Evolutionary conservation across 1,140 invertebrate genomes (phyloP).

Genomic region (Trachelipus rathkii): DNA sequence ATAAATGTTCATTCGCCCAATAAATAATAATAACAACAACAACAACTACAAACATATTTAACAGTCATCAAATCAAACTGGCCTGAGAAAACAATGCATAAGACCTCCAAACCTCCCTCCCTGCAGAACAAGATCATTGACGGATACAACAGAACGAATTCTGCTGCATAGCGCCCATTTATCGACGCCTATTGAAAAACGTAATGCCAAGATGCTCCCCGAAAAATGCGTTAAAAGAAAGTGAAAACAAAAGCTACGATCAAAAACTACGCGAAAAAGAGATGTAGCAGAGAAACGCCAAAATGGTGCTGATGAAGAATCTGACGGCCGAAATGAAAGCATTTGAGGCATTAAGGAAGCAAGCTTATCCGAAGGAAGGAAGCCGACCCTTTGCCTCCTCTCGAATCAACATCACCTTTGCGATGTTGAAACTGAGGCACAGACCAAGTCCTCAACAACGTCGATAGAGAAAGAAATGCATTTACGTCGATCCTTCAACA

Average conservation of each 20-base stretch:
- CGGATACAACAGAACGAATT: constrained; percentile 28
- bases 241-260: constrained; percentile 47
- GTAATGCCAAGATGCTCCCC: constrained; percentile 35
- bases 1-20: constrained; percentile 13
- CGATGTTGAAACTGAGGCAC: neutral
- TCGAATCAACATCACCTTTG: neutral
- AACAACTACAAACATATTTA: constrained; percentile 26
- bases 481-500: neutral
- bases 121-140: neutral
- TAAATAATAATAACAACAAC: constrained; percentile 21
- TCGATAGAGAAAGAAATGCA: neutral
- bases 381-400: neutral
- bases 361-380: neutral
- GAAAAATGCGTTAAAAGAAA: constrained; percentile 51
- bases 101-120: constrained; percentile 10
- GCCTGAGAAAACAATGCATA: neutral
- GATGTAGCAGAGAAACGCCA: constrained; percentile 44
- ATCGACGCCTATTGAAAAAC: constrained; percentile 42
- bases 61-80: neutral
- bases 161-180: constrained; percentile 37
- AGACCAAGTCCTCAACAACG: constrained; percentile 1
- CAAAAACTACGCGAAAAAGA: neutral
- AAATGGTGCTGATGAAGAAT: constrained; percentile 44
- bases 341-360: neutral
- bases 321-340: neutral